Evolutionary conservation across 2,113 vertebrate genomes (phyloP).

Genomic region (Anarhynchus alexandrinus): DNA sequence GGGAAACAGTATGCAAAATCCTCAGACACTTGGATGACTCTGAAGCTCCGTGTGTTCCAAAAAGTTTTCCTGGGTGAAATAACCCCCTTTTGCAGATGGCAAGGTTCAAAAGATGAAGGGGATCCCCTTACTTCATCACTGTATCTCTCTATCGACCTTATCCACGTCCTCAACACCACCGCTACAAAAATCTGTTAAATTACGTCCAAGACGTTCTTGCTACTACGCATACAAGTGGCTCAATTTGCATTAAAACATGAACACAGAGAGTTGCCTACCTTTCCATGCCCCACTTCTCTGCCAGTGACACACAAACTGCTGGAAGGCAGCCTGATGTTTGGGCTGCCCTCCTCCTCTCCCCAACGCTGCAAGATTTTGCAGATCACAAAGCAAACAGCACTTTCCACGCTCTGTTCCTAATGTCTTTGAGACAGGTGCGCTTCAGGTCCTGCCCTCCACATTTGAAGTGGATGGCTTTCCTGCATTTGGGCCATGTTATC

Average conservation of each 20-base stretch:
- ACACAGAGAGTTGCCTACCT: not conserved
- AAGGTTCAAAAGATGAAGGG: not conserved
- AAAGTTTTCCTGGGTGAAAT: not conserved
- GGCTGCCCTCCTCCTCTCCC: not conserved
- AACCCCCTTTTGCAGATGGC: not conserved
- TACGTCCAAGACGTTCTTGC: fast-evolving
- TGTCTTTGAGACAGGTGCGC: fast-evolving
- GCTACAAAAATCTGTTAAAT: not conserved
- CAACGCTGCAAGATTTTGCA: not conserved
- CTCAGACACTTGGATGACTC: not conserved
- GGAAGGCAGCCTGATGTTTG: not conserved
- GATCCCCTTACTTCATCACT: not conserved
- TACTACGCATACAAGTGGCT: not conserved
- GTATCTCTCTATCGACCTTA: not conserved
- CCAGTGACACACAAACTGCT: not conserved
- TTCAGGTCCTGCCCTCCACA: not conserved
- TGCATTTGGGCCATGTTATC: not conserved
- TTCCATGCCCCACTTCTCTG: not conserved
- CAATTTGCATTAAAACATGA: not conserved
- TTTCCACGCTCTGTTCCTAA: not conserved
- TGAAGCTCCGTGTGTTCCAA: not conserved
- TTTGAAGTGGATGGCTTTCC: fast-evolving
- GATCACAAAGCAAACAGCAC: not conserved
- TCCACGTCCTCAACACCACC: not conserved
- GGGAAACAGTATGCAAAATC: not conserved